These are phyloP conservation scores for Sphinx pinastri DNA, from an alignment of 2,888 invertebrate species.

Conservation along the genomic window DNA sequence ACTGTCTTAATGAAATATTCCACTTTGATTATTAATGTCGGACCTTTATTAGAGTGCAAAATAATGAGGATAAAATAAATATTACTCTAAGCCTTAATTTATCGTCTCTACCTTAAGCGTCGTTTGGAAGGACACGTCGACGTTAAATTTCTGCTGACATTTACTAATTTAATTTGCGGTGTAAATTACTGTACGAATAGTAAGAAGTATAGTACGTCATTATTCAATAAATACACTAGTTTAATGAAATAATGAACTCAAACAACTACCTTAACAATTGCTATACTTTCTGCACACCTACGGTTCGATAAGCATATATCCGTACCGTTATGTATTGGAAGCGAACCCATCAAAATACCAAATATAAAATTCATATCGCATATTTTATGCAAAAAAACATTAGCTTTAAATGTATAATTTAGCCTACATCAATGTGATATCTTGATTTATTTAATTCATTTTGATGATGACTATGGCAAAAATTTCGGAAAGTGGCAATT, in stretches of 20 bases:
- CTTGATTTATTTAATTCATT: no score
- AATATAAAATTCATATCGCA: no score
- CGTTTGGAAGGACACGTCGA: not conserved
- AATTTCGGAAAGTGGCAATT: no score
- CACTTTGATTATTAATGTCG: slow-evolving; percentile 72
- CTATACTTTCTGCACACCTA: no score
- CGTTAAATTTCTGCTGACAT: slow-evolving; percentile 22
- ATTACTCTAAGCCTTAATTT: slow-evolving; percentile 42
- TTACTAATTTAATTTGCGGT: slow-evolving; percentile 20
- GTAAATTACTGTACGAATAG: not conserved
- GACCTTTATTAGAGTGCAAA: slow-evolving; percentile 65
- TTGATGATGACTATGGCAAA: no score
- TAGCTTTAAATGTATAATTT: no score
- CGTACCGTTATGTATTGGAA: no score
- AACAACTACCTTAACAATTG: not conserved
- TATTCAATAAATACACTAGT: not conserved
- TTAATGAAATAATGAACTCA: not conserved
- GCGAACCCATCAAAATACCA: no score
- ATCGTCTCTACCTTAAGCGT: slow-evolving; percentile 18
- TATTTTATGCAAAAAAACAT: no score
- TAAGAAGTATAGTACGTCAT: not conserved
- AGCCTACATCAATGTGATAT: no score
- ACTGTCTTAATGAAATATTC: slow-evolving; percentile 78
- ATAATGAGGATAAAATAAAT: slow-evolving; percentile 64
- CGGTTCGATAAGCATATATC: no score